phyloP scores from a whole-genome alignment of 2,888 invertebrate species.

The Hyles lineata region DNA sequence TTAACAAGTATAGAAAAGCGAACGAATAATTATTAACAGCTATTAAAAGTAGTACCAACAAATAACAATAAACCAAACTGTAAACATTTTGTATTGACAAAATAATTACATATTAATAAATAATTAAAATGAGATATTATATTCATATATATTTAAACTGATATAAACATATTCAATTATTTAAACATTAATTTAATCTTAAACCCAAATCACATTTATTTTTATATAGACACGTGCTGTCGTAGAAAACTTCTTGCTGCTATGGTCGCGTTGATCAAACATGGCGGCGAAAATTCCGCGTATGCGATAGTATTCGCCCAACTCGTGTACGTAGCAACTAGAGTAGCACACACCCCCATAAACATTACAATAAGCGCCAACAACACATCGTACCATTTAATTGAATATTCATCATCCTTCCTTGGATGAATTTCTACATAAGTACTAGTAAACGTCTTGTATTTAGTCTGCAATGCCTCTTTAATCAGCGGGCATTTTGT shows the following conservation, averaged over 20 bases:
- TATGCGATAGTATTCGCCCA: conserved; percentile 86
- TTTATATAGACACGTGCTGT: neutral
- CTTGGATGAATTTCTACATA: conserved; percentile 40
- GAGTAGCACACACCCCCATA: conserved; percentile 87
- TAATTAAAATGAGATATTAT: too few species aligned
- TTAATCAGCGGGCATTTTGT: conserved; percentile 60
- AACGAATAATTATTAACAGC: too few species aligned
- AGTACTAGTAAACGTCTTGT: conserved; percentile 64
- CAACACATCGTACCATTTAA: conserved; percentile 78
- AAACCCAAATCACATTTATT: neutral
- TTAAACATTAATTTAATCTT: neutral
- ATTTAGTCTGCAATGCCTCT: conserved; percentile 53
- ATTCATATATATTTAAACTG: too few species aligned
- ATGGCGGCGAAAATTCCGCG: conserved; percentile 89
- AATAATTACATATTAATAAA: too few species aligned
- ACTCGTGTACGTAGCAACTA: conserved; percentile 89
- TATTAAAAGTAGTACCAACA: too few species aligned
- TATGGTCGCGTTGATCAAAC: conserved; percentile 87
- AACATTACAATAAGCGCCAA: conserved; percentile 85
- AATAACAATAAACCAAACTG: too few species aligned
- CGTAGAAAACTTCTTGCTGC: conserved; percentile 71
- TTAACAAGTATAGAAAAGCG: too few species aligned
- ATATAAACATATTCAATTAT: neutral
- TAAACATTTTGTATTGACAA: too few species aligned
- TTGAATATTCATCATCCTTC: conserved; percentile 55